These are phyloP conservation scores for Dryocosmus kuriphilus DNA, from an alignment of 2,888 invertebrate species.

Conservation along the genomic window DNA sequence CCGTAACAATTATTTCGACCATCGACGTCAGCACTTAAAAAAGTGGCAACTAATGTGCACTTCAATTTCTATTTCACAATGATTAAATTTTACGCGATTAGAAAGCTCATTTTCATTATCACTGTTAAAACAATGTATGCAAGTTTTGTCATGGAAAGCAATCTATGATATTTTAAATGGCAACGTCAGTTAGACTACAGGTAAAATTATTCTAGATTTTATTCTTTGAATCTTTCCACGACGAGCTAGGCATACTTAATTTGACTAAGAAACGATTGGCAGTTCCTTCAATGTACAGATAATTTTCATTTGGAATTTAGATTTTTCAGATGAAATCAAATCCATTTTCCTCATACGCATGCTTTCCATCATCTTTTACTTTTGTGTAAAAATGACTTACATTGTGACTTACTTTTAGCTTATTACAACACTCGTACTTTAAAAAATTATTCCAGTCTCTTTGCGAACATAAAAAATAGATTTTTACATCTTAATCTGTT, in stretches of 20 bases:
- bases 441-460: slow-evolving; percentile 64
- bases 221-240: not conserved
- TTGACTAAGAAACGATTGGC: not conserved
- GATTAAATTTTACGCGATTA: slow-evolving; percentile 1
- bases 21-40: not conserved
- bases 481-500: slow-evolving; percentile 63
- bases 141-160: not conserved
- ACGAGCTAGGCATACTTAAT: not conserved
- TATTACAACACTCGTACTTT: slow-evolving; percentile 52
- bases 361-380: not conserved
- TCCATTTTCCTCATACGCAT: not conserved
- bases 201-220: not conserved
- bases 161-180: not conserved
- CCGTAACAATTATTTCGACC: not conserved
- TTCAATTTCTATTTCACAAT: not conserved
- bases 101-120: not conserved
- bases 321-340: not conserved
- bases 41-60: not conserved
- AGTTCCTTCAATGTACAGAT: not conserved
- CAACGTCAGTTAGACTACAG: not conserved
- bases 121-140: not conserved
- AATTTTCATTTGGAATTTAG: not conserved
- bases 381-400: slow-evolving; percentile 58
- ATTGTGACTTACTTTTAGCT: slow-evolving; percentile 49
- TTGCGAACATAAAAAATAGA: slow-evolving; percentile 72